Evolutionary conservation across 2,888 invertebrate genomes (phyloP), one percentile per base, ranked within the genome.

Genomic region (Listrodromus nycthemerus): DNA sequence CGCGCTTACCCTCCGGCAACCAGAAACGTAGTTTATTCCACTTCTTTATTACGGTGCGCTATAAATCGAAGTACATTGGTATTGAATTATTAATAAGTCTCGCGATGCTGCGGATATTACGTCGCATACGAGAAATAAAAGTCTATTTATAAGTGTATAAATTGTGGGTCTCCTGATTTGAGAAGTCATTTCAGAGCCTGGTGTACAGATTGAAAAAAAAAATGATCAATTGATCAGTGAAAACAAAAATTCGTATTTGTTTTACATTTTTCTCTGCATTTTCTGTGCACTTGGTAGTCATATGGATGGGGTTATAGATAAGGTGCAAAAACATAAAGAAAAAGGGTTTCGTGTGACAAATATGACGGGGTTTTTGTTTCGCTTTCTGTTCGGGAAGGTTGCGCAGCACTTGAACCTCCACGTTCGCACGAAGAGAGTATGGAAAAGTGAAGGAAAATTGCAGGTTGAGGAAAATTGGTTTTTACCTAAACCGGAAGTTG

Each of bases 21-120:
- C 65, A 55, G 21, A 69, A 75, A 45, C 50, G 78, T 78, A 61
- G 45, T 73, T 83, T 63, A 80, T 73, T 80, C 76, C 73, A 55
- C 76, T 45, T 24, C 48, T 67, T 76, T 80, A 61, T 76, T 48
- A 77, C 55, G 1, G 24, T 48, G 6, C 21, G 30, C 33, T 52
- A 73, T 76, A 33, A 76, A 80, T 83, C 79, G 79, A 83, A 79
- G 55, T 50, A 50, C 55, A 61, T 66, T 76, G 27, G 7, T 27
- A 45, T 7, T 8, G 58, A 69, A 77, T 78, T 70, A 78, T 70
- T 70, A 63, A 78, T 78, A 66, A 75, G 45, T 19, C 52, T 78
- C 24, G n/a, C 33, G 63, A 75, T 63, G n/a, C 16, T 16, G 66
- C n/a, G n/a, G 33, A 45, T 21, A 37, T 58, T 45, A 58, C 48